Percentiles rank a stretch among this genome's conserved stretches.
phyloP scores from a whole-genome alignment of 1,140 invertebrate species.

The Lysiphlebus fabarum region DNA sequence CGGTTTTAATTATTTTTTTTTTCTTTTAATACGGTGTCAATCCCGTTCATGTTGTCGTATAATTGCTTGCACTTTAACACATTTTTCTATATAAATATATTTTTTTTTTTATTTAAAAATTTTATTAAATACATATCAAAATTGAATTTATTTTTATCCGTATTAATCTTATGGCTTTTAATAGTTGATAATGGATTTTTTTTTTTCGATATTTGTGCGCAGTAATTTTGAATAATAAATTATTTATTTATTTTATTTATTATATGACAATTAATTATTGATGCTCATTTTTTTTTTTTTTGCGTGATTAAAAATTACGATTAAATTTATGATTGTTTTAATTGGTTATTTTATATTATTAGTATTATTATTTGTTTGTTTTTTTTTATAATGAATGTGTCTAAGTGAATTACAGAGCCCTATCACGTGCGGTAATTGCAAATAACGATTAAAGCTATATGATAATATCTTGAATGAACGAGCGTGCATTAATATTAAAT shows the following conservation, averaged over 20 bases:
- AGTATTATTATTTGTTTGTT: conserved; percentile 14
- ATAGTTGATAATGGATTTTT: too few relatives aligned
- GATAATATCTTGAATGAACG: conserved; percentile 51
- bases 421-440: conserved; percentile 51
- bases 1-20: conserved; percentile 26
- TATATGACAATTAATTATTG: not conserved
- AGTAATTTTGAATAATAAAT: not conserved
- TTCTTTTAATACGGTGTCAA: conserved; percentile 17
- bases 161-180: too few relatives aligned
- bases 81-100: conserved; percentile 21
- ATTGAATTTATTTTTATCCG: too few relatives aligned
- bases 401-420: conserved; percentile 49
- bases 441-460: conserved; percentile 53
- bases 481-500: conserved; percentile 47
- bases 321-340: not conserved
- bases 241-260: not conserved
- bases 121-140: too few relatives aligned
- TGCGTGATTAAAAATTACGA: conserved; percentile 14
- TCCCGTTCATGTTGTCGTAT: too few relatives aligned
- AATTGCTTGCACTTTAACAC: too few relatives aligned
- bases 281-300: not conserved
- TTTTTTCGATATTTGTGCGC: too few relatives aligned
- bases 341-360: conserved; percentile 20
- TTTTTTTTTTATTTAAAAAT: not conserved
- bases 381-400: conserved; percentile 17